Evolutionary conservation across 2,797 vertebrate species (phyloP).

Genomic region (Galago senegalensis): DNA sequence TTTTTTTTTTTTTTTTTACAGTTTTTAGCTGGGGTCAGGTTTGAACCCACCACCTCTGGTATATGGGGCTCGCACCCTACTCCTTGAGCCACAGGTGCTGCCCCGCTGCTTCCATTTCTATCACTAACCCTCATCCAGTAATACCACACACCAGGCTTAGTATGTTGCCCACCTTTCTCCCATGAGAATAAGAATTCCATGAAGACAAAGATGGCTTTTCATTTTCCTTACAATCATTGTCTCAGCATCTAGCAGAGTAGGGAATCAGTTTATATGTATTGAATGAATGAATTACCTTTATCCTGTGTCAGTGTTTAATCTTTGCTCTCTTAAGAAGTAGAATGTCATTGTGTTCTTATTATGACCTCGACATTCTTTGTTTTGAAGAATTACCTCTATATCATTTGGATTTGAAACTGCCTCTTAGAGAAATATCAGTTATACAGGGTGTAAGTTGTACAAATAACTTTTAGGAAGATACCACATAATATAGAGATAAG

Average conservation of each 20-base stretch:
- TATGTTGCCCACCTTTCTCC: background rate
- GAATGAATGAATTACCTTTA: background rate
- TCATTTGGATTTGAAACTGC: background rate
- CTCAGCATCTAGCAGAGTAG: background rate
- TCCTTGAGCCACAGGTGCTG: too few species aligned
- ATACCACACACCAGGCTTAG: background rate
- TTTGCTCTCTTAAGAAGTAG: background rate
- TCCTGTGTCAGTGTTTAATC: background rate
- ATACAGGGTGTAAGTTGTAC: background rate
- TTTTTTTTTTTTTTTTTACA: too few species aligned
- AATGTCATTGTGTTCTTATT: background rate
- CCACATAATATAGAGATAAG: background rate
- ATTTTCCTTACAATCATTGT: background rate
- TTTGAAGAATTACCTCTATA: constrained; percentile 30
- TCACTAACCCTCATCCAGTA: background rate
- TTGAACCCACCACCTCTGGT: too few species aligned
- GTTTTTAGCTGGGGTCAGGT: too few species aligned
- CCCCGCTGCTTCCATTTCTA: background rate
- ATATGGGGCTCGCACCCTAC: too few species aligned
- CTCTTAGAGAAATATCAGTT: background rate
- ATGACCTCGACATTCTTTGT: background rate
- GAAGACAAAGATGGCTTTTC: background rate
- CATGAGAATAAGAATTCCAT: background rate
- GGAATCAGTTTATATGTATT: background rate
- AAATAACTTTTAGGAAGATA: constrained; percentile 34